Base-by-base conservation (phyloP, 2,888 invertebrate species). In the Oligia fasciuncula region DNA sequence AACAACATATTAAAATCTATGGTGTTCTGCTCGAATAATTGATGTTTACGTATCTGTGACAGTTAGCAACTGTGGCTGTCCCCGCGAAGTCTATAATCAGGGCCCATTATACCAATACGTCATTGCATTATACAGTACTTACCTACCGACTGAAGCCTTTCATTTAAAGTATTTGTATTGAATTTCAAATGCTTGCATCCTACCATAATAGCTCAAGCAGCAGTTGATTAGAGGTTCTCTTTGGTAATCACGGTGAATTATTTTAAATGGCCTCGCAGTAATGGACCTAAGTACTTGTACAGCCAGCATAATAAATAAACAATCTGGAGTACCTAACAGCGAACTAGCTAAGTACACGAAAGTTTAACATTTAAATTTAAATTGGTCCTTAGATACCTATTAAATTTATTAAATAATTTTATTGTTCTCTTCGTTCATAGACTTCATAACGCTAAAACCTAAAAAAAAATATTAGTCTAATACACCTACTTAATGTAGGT, bases 11-110 rank as follows among this genome's bases (percentile, higher is more conserved):
- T 43, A 68, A 29, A 69, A 49, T 49, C 29, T 6, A 49, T 49
- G 13, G 14, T 23, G 5, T 43, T 19, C 2, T 29, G 3, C 23
- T 29, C 62, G 29, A 80, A 77, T 80, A 49, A 65, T 43, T 63
- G 14, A 65, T 51, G 6, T 14, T 4, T 62, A 17, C 0, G n/a
- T 0, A 35, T 51, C 23, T 69, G 29, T 40, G 51, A n/a, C 57
- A 43, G 29, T 46, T 49, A 78, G 17, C 69, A 70, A 57, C 66
- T 87, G 87, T 54, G 79, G 11, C 17, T 43, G 29, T 83, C 66
- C 79, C 73, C 69, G 19, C 35, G 13, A 6, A 73, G 19, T 0
- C 66, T 84, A 84, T 73, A 87, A 84, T 84, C 85, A 87, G 19
- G 17, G n/a, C n/a, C 29, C 57, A 83, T 63, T 85, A 67, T 40